Evolutionary conservation across 2,888 invertebrate genomes (phyloP).

Genomic region (Eupithecia subfuscata): DNA sequence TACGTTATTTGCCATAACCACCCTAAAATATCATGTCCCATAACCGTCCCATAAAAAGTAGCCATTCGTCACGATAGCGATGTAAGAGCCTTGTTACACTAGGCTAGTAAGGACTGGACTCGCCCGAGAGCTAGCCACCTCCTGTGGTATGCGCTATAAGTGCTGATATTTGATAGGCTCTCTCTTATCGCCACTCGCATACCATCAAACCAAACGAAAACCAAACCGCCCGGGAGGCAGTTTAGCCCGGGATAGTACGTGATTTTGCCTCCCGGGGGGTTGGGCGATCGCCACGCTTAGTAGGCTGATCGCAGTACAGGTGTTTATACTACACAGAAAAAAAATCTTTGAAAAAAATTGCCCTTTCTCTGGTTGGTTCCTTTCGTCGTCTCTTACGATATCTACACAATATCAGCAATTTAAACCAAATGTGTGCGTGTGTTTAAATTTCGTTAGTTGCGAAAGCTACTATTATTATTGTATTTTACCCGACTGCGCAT

Average conservation of each 20-base stretch:
- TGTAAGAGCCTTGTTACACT: neutral
- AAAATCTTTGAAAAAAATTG: too few relatives aligned
- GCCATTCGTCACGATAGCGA: conserved; percentile 27
- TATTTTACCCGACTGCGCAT: neutral
- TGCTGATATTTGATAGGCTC: too few relatives aligned
- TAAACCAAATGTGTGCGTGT: too few relatives aligned
- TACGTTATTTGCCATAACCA: conserved; percentile 10
- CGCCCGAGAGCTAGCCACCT: neutral
- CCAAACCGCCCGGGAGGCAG: too few relatives aligned
- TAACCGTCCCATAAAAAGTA: conserved; percentile 32
- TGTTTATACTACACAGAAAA: too few relatives aligned
- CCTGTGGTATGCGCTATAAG: neutral
- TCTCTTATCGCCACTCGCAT: too few relatives aligned
- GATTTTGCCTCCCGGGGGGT: too few relatives aligned
- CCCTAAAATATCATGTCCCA: conserved; percentile 22
- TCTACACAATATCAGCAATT: too few relatives aligned
- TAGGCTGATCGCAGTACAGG: neutral
- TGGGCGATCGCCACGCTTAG: too few relatives aligned
- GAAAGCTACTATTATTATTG: neutral
- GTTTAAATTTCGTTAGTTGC: neutral
- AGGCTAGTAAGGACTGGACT: neutral
- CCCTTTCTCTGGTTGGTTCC: neutral
- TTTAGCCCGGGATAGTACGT: too few relatives aligned
- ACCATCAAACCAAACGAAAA: too few relatives aligned
- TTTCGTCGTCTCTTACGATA: too few relatives aligned